Conservation (phyloP, 2,113 vertebrate genomes). For the Cyanocitta stelleri region DNA sequence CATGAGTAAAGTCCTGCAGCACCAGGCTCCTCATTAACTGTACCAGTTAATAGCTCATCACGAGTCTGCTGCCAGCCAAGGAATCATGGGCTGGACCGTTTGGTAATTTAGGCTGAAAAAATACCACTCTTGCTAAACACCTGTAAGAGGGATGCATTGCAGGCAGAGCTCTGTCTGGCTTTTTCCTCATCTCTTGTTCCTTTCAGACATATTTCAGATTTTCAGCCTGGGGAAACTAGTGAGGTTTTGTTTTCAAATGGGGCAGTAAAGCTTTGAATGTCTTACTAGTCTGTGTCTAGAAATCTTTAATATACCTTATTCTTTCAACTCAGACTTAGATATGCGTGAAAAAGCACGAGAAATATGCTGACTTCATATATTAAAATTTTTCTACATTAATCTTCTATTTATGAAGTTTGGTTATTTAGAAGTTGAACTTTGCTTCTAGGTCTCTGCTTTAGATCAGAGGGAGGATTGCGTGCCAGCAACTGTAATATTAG, state of each 20-base stretch:
- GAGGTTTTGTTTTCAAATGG: neutral
- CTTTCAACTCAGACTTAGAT: neutral
- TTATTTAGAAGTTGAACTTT: slow-evolving; percentile 15
- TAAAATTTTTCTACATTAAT: neutral
- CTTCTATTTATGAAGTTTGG: neutral
- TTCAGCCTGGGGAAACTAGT: neutral
- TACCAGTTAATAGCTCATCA: neutral
- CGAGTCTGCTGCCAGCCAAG: neutral
- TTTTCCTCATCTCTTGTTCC: neutral
- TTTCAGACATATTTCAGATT: neutral
- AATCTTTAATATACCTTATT: neutral
- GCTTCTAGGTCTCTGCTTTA: slow-evolving; percentile 3
- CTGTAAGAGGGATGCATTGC: neutral
- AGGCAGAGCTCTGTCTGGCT: neutral
- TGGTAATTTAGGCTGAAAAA: neutral
- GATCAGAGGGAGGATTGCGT: neutral
- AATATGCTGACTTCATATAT: neutral
- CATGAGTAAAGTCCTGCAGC: neutral
- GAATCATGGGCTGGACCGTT: neutral
- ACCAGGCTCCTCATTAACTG: neutral
- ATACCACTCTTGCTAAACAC: neutral
- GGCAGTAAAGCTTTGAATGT: neutral
- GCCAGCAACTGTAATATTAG: slow-evolving; percentile 15
- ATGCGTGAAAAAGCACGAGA: neutral
- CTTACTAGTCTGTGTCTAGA: neutral